Evolutionary conservation across 1,140 invertebrate genomes (phyloP).

Genomic region (Pogonognathellus flavescens): DNA sequence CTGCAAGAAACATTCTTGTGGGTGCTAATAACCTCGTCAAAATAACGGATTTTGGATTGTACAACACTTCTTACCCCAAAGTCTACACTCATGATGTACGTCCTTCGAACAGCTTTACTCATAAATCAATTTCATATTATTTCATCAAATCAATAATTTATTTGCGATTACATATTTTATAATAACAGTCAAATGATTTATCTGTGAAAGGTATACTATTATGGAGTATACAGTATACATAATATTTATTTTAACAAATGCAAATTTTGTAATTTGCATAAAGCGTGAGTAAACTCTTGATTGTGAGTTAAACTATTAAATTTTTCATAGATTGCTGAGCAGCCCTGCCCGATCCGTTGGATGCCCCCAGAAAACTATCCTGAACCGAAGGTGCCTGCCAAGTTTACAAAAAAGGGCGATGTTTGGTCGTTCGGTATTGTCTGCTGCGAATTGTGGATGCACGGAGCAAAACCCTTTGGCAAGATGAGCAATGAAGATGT

Average conservation of each 20-base stretch:
- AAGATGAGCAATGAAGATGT: slow-evolving; percentile 31
- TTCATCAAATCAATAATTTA: background rate
- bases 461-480: slow-evolving; percentile 46
- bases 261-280: background rate
- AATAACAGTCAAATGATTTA: no score
- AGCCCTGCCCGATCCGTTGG: slow-evolving; percentile 57
- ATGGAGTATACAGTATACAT: no score
- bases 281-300: no score
- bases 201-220: no score
- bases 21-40: slow-evolving; percentile 1
- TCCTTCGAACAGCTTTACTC: no score
- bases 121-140: no score
- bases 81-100: background rate
- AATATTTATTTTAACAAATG: background rate
- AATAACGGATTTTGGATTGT: slow-evolving; percentile 51
- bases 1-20: slow-evolving; percentile 47
- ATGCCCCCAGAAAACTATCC: slow-evolving; percentile 60
- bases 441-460: slow-evolving; percentile 53
- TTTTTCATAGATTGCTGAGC: background rate
- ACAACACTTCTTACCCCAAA: background rate
- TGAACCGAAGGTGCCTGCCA: background rate
- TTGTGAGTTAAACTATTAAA: no score
- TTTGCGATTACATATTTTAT: no score
- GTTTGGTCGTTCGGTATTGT: slow-evolving; percentile 57
- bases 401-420: slow-evolving; percentile 45